Evolutionary conservation across 2,797 vertebrate genomes (phyloP), one percentile per base, ranked within the genome.

Genomic region (Leptodactylus fallax): DNA sequence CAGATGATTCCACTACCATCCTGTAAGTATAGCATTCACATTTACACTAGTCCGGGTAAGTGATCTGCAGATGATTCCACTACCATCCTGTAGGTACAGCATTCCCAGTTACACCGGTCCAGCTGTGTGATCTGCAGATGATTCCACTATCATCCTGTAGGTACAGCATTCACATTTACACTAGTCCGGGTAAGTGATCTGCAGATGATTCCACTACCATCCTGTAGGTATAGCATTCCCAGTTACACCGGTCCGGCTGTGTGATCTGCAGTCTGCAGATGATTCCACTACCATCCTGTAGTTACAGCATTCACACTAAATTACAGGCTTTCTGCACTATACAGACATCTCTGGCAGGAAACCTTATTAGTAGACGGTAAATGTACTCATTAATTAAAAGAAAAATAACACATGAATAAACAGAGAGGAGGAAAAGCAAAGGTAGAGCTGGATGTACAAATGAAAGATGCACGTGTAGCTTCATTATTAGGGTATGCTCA

Each of bases 341-440:
- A 17, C 16, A 36, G 13, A 45, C 27, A 9, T 17, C 67, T 72
- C 71, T 17, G 7, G 21, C 9, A 19, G 36, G 45, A 72, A 47
- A 72, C 47, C 71, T 72, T 72, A 72, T 72, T 72, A 49, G 71
- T 36, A 72, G 71, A 49, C 27, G 47, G 47, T 17, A 74, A 74
- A 51, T 74, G 45, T 51, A 74, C 49, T 74, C 71, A 49, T 74
- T 74, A 74, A 74, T 74, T 74, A 74, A 74, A 8, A 10, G 45
- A n/a, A 74, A 74, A 74, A 74, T 74, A 74, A 74, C 19, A n/a
- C 9, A 3, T 5, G 23, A 74, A 51, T 74, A 51, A 74, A 51
- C 71, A 72, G 16, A 71, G 25, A 36, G 67, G 14, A 8, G 16
- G 6, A 71, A 71, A 71, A 71, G 25, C 67, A 36, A 14, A 71